Evolutionary conservation across 2,888 invertebrate genomes (phyloP), one percentile per base, ranked within the genome.

Genomic region (Oligia latruncula): DNA sequence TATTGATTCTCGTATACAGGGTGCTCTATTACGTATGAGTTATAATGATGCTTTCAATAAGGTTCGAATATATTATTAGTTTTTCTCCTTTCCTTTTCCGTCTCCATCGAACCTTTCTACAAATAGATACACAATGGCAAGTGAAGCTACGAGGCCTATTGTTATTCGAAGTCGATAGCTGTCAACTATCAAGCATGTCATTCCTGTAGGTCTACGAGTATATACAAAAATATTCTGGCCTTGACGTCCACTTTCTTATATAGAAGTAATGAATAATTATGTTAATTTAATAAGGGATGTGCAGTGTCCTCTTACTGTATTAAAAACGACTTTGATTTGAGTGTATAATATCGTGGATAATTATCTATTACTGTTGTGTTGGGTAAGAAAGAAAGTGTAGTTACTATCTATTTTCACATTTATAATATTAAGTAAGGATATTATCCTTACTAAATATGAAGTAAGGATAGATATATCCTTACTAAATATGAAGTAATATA

Each of bases 231-330:
- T 81, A 72, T 76, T 75, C 76, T 40, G 66, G 60, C 71, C 68
- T 62, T 84, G 85, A 85, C 71, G 81, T 62, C 58, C 71, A 20
- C 52, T 85, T 71, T 81, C 75, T 68, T 83, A 71, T 46, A 67
- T 17, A 58, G 71, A 72, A 85, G 74, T 85, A 62, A 82, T 82
- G 70, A 82, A 82, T 85, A 81, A 66, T 80, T 58, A 81, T 71
- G 35, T 66, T 52, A 35, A 72, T 72, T 20, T 46, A 71, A 46
- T 80, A 84, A 52, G 80, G 72, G 58, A 9, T 46, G 23, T n/a
- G 43, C 35, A 64, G 13, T 40, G 35, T 15, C 43, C 43, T 62
- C 67, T 60, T 52, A 64, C 29, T n/a, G 66, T 15, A 46, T 40
- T 40, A 65, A 43, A 29, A 23, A 9, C 13, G 35, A 55, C n/a